Percentiles rank a stretch among this genome's conserved stretches.
phyloP scores from a whole-genome alignment of 2,113 vertebrate species.

The Madoqua kirkii region DNA sequence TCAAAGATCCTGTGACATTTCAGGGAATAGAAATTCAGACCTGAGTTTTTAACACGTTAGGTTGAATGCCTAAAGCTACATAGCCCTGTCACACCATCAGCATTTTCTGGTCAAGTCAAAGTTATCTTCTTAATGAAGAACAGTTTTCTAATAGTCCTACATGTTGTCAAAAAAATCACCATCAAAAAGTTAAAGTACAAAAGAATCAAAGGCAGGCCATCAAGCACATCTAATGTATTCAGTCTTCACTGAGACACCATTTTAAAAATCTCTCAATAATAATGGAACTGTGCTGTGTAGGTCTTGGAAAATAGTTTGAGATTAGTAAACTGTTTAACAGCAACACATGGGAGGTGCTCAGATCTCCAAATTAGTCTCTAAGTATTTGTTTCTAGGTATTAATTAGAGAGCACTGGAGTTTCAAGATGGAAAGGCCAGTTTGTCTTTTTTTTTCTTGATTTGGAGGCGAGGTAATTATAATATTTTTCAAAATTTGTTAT shows the following conservation, averaged over 20 bases:
- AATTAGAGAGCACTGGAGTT: background rate
- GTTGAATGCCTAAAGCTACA: background rate
- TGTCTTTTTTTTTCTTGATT: background rate
- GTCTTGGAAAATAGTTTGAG: background rate
- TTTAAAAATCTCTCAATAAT: background rate
- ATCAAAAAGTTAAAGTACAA: conserved; percentile 51
- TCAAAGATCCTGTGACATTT: background rate
- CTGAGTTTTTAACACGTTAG: background rate
- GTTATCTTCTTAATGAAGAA: background rate
- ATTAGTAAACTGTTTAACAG: background rate
- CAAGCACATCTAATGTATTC: background rate
- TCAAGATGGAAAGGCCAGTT: conserved; percentile 5
- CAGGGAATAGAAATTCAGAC: background rate
- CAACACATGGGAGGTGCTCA: background rate
- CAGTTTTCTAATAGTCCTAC: conserved; percentile 54
- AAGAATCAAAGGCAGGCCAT: conserved; percentile 34
- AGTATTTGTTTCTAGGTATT: background rate
- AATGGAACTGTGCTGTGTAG: background rate
- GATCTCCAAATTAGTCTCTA: background rate
- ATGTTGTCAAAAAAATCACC: conserved; percentile 43
- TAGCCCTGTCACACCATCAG: background rate
- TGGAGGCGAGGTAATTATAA: background rate
- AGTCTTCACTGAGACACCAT: conserved; percentile 22
- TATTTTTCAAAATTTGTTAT: background rate
- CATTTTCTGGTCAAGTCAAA: conserved; percentile 16